These are phyloP conservation scores for Rousettus madagascariensis DNA, from an alignment of 2,797 vertebrate genomes.

Conservation along the genomic window DNA sequence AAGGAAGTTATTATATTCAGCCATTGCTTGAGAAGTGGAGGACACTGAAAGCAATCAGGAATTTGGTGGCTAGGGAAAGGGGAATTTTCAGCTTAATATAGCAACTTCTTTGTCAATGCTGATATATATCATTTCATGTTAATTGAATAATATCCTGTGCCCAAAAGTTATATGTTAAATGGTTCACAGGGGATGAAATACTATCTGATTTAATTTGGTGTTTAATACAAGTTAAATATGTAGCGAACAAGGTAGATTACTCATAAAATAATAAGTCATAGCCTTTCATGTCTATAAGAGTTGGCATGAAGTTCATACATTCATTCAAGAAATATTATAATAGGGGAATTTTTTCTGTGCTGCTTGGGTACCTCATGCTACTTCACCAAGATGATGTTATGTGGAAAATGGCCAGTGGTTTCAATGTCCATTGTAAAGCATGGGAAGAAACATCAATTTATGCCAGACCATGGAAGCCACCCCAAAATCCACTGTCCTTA, in stretches of 20 bases:
- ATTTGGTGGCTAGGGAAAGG: not conserved
- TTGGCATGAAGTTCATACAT: not conserved
- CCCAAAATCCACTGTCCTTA: not conserved
- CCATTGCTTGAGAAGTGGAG: not conserved
- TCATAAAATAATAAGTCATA: conserved; percentile 10
- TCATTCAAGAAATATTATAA: not conserved
- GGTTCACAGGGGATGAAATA: not conserved
- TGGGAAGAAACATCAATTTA: not conserved
- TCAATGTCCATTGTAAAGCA: not conserved
- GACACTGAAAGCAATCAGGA: not conserved
- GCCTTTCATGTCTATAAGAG: not conserved
- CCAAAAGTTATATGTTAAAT: conserved; percentile 33
- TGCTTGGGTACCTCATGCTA: not conserved
- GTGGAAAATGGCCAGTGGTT: not conserved
- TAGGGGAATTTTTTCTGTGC: not conserved
- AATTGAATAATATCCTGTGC: not conserved
- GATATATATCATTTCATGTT: not conserved
- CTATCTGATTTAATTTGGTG: not conserved
- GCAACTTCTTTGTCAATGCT: not conserved
- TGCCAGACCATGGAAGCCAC: not conserved
- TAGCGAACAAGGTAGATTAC: not conserved
- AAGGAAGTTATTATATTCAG: not conserved
- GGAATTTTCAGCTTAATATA: not conserved
- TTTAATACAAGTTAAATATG: not conserved
- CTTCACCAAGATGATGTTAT: not conserved